A percentile compares a stretch with the other conserved stretches of the same genome.
phyloP scores from a whole-genome alignment of 64 coral and sea anemone genomes.

The Hydrozoanthus tunicans region DNA sequence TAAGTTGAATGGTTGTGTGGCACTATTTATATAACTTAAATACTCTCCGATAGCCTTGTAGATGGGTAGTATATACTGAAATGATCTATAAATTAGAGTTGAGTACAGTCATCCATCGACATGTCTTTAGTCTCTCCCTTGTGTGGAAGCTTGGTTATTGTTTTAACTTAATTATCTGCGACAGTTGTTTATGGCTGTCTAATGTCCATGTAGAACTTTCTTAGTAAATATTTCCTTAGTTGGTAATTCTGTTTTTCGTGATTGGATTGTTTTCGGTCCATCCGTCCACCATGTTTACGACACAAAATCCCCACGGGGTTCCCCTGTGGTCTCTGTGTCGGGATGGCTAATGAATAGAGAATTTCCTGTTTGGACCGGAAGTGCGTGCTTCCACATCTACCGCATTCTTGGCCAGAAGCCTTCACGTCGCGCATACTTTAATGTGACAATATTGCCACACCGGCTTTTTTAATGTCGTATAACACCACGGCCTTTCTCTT shows the following conservation, averaged over 20 bases:
- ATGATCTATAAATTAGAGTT: neutral
- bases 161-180: neutral
- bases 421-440: constrained; percentile 61
- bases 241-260: neutral
- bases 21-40: neutral
- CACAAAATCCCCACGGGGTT: neutral
- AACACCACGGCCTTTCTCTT: constrained; percentile 88
- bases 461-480: constrained; percentile 83
- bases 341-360: constrained; percentile 7
- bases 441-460: constrained; percentile 98
- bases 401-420: neutral
- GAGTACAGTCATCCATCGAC: neutral
- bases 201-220: neutral
- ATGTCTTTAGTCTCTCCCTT: neutral
- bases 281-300: constrained; percentile 12
- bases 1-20: neutral
- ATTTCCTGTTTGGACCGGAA: neutral
- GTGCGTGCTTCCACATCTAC: constrained; percentile 1
- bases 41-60: neutral
- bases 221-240: neutral
- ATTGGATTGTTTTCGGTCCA: constrained; percentile 8
- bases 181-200: neutral
- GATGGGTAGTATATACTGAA: neutral
- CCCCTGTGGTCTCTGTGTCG: neutral
- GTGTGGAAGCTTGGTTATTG: neutral